Evolutionary conservation across 2,888 invertebrate species (phyloP), one percentile per base, ranked within the genome.

Genomic region (Tridacna gigas): DNA sequence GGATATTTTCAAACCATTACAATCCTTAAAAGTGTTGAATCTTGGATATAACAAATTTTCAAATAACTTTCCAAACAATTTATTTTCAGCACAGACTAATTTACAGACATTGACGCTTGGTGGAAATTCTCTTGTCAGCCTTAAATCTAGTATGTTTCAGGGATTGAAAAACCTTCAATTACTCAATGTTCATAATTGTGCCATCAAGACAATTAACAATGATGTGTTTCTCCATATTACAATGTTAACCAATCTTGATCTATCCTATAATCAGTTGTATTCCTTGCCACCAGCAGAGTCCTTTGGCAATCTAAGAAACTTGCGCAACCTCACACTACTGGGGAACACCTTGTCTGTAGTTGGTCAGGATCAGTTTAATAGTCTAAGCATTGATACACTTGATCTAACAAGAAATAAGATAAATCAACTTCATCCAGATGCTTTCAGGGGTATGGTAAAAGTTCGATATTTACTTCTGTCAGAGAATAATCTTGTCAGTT

Each of bases 331-430:
- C 11, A 86, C 83, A 18, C 79, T 92, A 9, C 89, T 91, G 65
- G 86, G 88, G 45, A 93, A 93, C 80, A 77, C 85, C 51, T 81
- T 93, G 51, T 60, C 87, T 20, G 69, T 77, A 7, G 79, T 93
- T 9, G 79, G 56, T 12, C 76, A 87, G 56, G 74, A 83, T 12
- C 90, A 90, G 73, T 93, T 93, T 82, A 79, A 90, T 11, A 89
- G 89, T 18, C 77, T 92, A 63, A 85, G 83, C 48, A 75, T 93
- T 11, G 83, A 90, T 56, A 86, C 77, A 0, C 71, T 93, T 37
- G 89, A 90, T 74, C 77, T 92, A 56, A 91, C 92, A 18, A 81
- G 80, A 20, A 93, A 93, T 74, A 78, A 82, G 45, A 89, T 93
- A 26, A 84, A 63, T n/a, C 82, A 83, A 25, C 78, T 92, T 45